Evolutionary conservation across 2,113 vertebrate genomes (phyloP), one percentile per base, ranked within the genome.

Genomic region (Oncorhynchus mykiss): DNA sequence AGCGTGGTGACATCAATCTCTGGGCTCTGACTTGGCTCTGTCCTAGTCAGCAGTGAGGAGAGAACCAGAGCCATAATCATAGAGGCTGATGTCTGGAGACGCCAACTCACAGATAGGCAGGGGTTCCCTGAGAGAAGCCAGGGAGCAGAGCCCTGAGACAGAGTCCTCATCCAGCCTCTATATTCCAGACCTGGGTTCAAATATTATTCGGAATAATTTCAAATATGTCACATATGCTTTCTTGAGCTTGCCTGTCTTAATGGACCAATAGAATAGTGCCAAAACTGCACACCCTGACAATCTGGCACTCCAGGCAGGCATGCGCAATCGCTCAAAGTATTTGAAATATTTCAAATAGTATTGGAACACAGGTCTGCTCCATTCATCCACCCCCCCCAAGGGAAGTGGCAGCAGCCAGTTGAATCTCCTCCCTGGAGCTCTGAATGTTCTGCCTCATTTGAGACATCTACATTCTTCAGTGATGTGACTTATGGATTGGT

Each of bases 401-500:
- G 71, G 54, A 82, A 75, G 71, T 31, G n/a, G 59, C 24, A 49
- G 77, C 39, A 70, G 31, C 62, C 22, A 45, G 14, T 51, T 16
- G 13, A 51, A 34, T 67, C 71, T 76, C 70, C 25, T 82, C 78
- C 29, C 3, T 62, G 4, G 16, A 79, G 75, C 80, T 76, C 74
- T 75, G 73, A 71, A 87, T 84, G 78, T 82, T 73, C 85, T 67
- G 85, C 68, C 65, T 83, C 78, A 80, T 86, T 88, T 79, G 66
- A 86, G 78, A 70, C 78, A 81, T 45, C 39, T 78, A 70, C 84
- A 88, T 86, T 90, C 85, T 70, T 79, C 27, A 45, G 70, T 74
- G 81, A 82, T 80, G 73, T 80, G 80, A 90, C 87, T 90, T 86
- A 88, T 81, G 82, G 79, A 90, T 80, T 75, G 80, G 78, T 68